Evolutionary conservation across 1,140 invertebrate species (phyloP), one percentile per base, ranked within the genome.

Genomic region (Dendrolimus punctatus): DNA sequence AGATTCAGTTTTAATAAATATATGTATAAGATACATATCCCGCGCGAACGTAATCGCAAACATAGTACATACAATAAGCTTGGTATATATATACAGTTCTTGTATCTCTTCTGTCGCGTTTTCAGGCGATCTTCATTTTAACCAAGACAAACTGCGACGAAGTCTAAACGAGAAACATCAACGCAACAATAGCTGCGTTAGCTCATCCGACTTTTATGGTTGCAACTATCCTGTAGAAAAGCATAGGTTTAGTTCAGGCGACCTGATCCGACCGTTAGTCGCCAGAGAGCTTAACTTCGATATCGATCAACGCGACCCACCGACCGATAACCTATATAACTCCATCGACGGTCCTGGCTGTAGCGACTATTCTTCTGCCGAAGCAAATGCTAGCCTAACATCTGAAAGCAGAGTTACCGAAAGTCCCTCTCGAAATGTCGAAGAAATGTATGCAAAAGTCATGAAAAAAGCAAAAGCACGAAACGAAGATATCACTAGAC

Each of bases 391-490:
- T 5, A 77, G 73, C 41, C 50, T 76, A 5, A 71, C 56, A 42
- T 80, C 73, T 1, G 78, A 93, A 49, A 91, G 91, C 6, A 90
- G 91, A n/a, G 89, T 89, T 6, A 91, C 91, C 0, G 83, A 87
- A 52, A 90, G 89, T 70, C 88, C 88, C 2, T 89, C 90, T 4
- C 90, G 91, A 55, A 93, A 93, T 65, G 67, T 95, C 1, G 95
- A 96, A 68, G 94, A 95, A 63, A 95, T 96, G 92, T 96, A 96
- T 73, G 95, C 95, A 0, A 96, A 96, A 87, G 94, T 95, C 0
- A 90, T 92, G 67, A 93, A 94, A 67, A 92, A 91, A 72, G 88
- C 89, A 37, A 88, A 88, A 64, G 56, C 73, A 40, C 79, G 76
- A 59, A 39, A 58, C 2, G 78, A 83, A 36, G 82, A 83, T 9